Base-by-base conservation (phyloP, 2,797 vertebrate genomes). In the Leptatherina wallacei region DNA sequence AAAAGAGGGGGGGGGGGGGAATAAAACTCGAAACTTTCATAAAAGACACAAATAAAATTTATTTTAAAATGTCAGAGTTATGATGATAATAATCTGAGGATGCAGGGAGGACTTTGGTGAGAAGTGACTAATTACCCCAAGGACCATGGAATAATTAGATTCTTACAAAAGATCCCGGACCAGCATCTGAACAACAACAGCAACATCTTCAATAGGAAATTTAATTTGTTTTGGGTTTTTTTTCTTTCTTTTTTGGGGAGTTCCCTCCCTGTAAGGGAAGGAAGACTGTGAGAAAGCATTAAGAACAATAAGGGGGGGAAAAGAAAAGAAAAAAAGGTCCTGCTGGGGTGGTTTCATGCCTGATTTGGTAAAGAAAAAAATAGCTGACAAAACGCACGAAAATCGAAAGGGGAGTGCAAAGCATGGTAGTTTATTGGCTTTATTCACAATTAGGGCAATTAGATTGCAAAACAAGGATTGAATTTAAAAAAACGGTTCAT, bases 111-210 rank as follows among this genome's bases (percentile, higher is more conserved):
- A 90, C 88, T 93, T 92, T 84, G 83, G 91, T 89, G 88, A 89
- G 83, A 92, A 90, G 86, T 92, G 85, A 92, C 91, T 92, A 93
- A 93, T 93, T 93, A 93, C 87, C 87, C 89, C 44, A 84, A 91
- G 91, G 91, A 90, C 90, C 84, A 77, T 82, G 79, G 77, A 93
- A 93, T 92, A 92, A 94, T 94, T 92, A 93, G 85, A 93, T 82
- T 68, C 80, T 75, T 88, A 93, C 92, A 93, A 93, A 91, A 90
- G 91, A 91, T 69, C 79, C 80, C 29, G 87, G 91, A 85, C 78
- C 88, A 64, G 88, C 89, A 91, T 89, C 89, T 89, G 91, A 92
- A 91, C 91, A 92, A 91, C 86, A 93, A 93, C 87, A 92, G 88
- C 81, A 88, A 91, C 82, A 91, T 86, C 88, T 89, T 91, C 77